Percentiles rank a stretch among this genome's conserved stretches.
phyloP scores from a whole-genome alignment of 2,888 invertebrate genomes.

The Lycia hirtaria region DNA sequence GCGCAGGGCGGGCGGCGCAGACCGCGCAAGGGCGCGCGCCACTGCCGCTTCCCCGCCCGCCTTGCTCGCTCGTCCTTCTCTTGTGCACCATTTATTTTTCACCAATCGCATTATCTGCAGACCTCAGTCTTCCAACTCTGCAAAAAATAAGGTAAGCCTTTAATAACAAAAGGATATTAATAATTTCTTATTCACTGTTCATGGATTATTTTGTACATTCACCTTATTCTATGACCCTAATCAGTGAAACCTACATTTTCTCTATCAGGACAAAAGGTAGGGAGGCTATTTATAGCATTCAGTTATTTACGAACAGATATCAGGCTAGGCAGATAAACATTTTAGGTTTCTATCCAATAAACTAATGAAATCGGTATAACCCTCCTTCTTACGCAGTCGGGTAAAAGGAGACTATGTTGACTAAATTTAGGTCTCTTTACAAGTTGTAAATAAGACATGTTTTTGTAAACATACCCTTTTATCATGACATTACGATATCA shows the following conservation, averaged over 20 bases:
- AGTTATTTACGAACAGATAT: too few species aligned
- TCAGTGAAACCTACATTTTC: neutral
- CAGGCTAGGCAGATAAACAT: too few species aligned
- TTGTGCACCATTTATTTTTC: slow-evolving; percentile 13
- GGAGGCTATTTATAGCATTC: too few species aligned
- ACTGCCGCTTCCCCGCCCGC: slow-evolving; percentile 57
- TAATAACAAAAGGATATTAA: neutral
- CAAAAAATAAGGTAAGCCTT: slow-evolving; percentile 25
- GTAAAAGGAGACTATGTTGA: too few species aligned
- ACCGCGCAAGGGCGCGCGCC: slow-evolving; percentile 50
- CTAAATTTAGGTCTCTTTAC: too few species aligned
- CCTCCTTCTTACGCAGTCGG: too few species aligned
- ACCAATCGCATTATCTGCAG: slow-evolving; percentile 22
- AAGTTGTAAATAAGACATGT: too few species aligned
- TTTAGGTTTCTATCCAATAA: too few species aligned
- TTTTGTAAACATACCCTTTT: neutral
- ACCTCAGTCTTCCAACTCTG: slow-evolving; percentile 30
- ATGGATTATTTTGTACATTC: slow-evolving; percentile 3
- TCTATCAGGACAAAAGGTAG: too few species aligned
- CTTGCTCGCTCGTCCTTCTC: slow-evolving; percentile 46
- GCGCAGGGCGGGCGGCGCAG: slow-evolving; percentile 58
- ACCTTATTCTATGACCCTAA: neutral
- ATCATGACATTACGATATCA: neutral
- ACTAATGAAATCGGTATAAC: too few species aligned
- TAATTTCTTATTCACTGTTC: neutral